A percentile compares a stretch with the other conserved stretches of the same genome.
phyloP scores from a whole-genome alignment of 2,888 invertebrate genomes.

The Hololepta plana region DNA sequence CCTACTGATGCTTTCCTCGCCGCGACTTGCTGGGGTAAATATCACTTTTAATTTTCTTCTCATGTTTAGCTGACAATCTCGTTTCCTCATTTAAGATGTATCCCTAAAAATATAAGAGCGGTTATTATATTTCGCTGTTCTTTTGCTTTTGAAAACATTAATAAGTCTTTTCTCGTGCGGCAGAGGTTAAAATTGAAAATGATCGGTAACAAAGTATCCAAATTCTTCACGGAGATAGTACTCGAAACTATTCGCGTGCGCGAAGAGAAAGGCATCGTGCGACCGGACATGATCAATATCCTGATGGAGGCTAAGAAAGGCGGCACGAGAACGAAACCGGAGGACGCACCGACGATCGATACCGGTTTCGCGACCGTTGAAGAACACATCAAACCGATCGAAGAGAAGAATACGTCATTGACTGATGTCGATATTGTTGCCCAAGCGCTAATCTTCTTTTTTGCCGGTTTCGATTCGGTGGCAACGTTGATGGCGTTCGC shows the following conservation, averaged over 20 bases:
- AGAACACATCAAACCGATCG: slow-evolving; percentile 12
- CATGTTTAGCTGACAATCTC: too few species aligned
- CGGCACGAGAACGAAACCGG: too few species aligned
- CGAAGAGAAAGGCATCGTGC: slow-evolving; percentile 12
- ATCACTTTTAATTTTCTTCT: too few species aligned
- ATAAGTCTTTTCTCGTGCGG: too few species aligned
- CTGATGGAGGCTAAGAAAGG: slow-evolving; percentile 34
- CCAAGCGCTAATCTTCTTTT: slow-evolving; percentile 32
- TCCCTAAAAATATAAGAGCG: too few species aligned
- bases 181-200: too few species aligned
- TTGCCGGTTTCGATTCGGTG: slow-evolving; percentile 30
- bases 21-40: too few species aligned
- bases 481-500: slow-evolving; percentile 29
- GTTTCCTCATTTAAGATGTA: too few species aligned
- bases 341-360: too few species aligned
- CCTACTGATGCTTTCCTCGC: too few species aligned
- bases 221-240: slow-evolving; percentile 13
- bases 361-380: slow-evolving; percentile 17
- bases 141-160: too few species aligned
- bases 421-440: slow-evolving; percentile 35
- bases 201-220: slow-evolving; percentile 6
- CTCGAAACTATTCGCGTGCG: slow-evolving; percentile 11
- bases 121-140: too few species aligned
- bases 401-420: slow-evolving; percentile 9
- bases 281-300: slow-evolving; percentile 31